phyloP scores from a whole-genome alignment of 2,888 invertebrate species.

The Iphiclides podalirius region DNA sequence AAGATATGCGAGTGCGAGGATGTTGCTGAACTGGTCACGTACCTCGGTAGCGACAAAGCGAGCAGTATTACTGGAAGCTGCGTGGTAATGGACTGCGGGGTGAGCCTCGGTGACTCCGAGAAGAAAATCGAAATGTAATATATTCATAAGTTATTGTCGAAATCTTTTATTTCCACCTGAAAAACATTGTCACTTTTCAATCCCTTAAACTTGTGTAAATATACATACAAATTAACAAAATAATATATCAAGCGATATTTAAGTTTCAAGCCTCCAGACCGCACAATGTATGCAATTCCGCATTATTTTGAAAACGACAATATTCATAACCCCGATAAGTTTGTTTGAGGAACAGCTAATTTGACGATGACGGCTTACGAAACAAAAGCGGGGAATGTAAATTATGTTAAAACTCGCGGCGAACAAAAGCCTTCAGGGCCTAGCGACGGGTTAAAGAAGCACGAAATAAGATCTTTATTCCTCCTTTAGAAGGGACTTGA shows the following conservation, averaged over 20 bases:
- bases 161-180: neutral
- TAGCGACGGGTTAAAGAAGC: constrained; percentile 56
- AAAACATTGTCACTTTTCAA: neutral
- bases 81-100: constrained; percentile 54
- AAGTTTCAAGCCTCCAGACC: constrained; percentile 30
- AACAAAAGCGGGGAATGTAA: constrained; percentile 60
- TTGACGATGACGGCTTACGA: constrained; percentile 41
- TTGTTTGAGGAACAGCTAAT: constrained; percentile 48
- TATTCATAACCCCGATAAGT: constrained; percentile 45
- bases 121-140: constrained; percentile 1
- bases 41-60: constrained; percentile 57
- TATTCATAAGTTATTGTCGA: neutral
- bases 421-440: constrained; percentile 56
- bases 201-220: neutral
- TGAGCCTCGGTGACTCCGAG: constrained; percentile 40
- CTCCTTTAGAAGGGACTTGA: constrained; percentile 6
- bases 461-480: constrained; percentile 38
- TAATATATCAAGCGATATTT: constrained; percentile 27
- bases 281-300: constrained; percentile 9
- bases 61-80: constrained; percentile 53
- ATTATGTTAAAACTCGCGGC: constrained; percentile 53
- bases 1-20: constrained; percentile 49
- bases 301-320: constrained; percentile 13
- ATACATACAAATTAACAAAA: no score
- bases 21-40: constrained; percentile 53